Conservation (phyloP, 1,140 invertebrate genomes). For the Tribolium madens region DNA sequence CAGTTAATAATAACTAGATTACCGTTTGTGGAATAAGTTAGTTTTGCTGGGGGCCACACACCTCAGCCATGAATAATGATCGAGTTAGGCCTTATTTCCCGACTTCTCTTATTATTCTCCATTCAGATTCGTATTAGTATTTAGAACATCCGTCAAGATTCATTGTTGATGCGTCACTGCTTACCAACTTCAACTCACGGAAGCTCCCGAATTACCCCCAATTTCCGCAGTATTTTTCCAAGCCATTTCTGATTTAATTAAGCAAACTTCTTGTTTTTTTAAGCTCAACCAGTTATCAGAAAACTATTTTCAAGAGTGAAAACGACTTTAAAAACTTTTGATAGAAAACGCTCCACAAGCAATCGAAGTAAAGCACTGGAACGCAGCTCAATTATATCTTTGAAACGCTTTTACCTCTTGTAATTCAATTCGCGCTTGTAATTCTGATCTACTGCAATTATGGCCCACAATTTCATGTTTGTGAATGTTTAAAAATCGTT, state of each 20-base stretch:
- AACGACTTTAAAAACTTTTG: background rate
- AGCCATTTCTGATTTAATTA: background rate
- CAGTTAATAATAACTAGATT: too few species aligned
- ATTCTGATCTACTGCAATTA: background rate
- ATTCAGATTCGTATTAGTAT: slow-evolving; percentile 30
- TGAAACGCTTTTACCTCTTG: background rate
- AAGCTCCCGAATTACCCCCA: background rate
- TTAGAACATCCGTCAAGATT: slow-evolving; percentile 28
- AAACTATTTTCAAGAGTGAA: background rate
- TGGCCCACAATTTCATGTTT: background rate
- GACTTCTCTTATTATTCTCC: slow-evolving; percentile 20
- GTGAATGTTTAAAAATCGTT: background rate
- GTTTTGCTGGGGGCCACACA: slow-evolving; percentile 6
- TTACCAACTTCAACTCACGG: too few species aligned
- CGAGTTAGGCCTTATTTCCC: background rate
- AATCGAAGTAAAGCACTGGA: slow-evolving; percentile 15
- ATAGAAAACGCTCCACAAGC: slow-evolving; percentile 1
- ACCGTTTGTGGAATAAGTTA: background rate
- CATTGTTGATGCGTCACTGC: slow-evolving; percentile 15
- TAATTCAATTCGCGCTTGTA: background rate
- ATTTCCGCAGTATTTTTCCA: background rate
- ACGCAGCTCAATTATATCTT: slow-evolving; percentile 4
- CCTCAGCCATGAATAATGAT: slow-evolving; percentile 13
- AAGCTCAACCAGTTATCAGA: background rate
- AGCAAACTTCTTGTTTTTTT: background rate